phyloP scores from a whole-genome alignment of 2,888 invertebrate species.

The Temnothorax ravouxi region DNA sequence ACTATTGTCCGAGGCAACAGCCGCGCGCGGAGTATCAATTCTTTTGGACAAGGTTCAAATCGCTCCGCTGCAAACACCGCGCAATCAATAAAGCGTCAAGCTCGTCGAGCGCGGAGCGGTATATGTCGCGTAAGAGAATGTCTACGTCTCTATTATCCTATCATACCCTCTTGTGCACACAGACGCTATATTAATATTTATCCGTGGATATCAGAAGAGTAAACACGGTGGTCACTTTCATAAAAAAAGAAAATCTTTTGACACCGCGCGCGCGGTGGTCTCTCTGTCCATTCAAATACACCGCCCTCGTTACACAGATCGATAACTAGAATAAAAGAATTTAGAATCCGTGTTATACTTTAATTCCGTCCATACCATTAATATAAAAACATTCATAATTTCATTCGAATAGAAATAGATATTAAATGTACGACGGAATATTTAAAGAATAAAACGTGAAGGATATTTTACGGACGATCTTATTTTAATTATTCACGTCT shows the following conservation, averaged over 20 bases:
- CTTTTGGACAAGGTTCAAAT: constrained; percentile 48
- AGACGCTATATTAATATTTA: not conserved
- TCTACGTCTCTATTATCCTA: constrained; percentile 18
- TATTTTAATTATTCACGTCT: not conserved
- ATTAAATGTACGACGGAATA: constrained; percentile 3
- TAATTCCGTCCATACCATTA: not conserved
- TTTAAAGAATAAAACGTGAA: not conserved
- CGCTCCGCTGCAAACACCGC: constrained; percentile 34
- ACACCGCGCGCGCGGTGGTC: not conserved
- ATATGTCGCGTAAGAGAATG: not conserved
- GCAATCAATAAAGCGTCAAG: constrained; percentile 49
- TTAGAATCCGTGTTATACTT: not conserved
- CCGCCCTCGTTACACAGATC: not conserved
- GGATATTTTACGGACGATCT: not conserved
- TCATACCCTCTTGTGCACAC: not conserved
- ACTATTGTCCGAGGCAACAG: constrained; percentile 50
- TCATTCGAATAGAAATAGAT: not conserved
- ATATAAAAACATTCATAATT: not conserved
- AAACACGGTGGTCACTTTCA: not conserved
- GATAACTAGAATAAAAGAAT: not conserved
- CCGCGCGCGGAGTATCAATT: constrained; percentile 43
- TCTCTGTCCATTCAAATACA: not conserved
- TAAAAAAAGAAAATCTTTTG: not conserved
- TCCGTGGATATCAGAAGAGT: not conserved
- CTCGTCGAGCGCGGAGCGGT: not conserved